Evolutionary conservation across 2,888 invertebrate genomes (phyloP).

Genomic region (Nematopogon swammerdamellus): DNA sequence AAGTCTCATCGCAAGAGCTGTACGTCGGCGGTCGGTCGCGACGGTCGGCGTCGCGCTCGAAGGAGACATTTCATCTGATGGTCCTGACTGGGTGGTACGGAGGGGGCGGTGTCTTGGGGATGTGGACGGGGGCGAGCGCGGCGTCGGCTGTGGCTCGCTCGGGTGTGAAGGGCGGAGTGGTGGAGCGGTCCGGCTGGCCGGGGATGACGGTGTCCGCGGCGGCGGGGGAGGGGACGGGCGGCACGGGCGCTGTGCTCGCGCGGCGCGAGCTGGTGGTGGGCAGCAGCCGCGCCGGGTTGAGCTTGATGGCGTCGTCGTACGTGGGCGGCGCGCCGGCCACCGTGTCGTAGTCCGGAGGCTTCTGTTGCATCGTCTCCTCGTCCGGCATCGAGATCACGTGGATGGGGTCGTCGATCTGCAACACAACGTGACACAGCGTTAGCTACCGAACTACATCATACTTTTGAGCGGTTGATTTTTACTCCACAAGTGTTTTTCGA

Average conservation of each 20-base stretch:
- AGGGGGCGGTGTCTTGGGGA: constrained; percentile 50
- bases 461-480: too few species aligned
- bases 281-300: constrained; percentile 59
- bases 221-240: constrained; percentile 10
- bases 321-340: constrained; percentile 68
- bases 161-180: constrained; percentile 17
- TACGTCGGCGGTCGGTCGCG: constrained; percentile 13
- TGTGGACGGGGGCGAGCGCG: constrained; percentile 29
- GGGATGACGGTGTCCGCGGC: constrained; percentile 22
- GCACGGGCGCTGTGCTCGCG: constrained; percentile 17
- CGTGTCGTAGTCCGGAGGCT: constrained; percentile 70
- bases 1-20: too few species aligned
- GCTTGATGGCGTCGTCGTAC: constrained; percentile 70
- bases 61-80: constrained; percentile 41
- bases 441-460: too few species aligned
- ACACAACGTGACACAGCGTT: too few species aligned
- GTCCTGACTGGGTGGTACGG: constrained; percentile 47
- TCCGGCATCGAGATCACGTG: constrained; percentile 63
- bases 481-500: too few species aligned
- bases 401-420: constrained; percentile 63
- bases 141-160: constrained; percentile 15
- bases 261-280: constrained; percentile 21
- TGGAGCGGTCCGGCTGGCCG: constrained; percentile 25
- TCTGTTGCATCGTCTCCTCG: constrained; percentile 58
- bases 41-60: not conserved